A percentile compares a stretch with the other conserved stretches of the same genome.
phyloP scores from a whole-genome alignment of 2,888 invertebrate genomes.

The Drosophila sordidula region DNA sequence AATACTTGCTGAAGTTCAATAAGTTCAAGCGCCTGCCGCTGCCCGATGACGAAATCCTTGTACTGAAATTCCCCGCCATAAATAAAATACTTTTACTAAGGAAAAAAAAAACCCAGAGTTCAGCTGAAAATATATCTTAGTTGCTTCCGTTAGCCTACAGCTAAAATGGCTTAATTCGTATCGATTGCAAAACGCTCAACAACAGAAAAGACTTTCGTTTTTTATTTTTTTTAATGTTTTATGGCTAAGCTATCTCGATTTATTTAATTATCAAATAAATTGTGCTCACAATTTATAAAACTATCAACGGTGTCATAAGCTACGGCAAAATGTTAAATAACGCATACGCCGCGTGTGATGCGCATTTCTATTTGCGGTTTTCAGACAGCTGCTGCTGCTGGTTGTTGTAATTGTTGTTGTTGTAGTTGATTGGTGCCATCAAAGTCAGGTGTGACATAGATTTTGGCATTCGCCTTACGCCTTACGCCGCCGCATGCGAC shows the following conservation, averaged over 20 bases:
- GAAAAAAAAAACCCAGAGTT: slow-evolving; percentile 1
- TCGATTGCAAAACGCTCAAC: slow-evolving; percentile 23
- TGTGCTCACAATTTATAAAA: slow-evolving; percentile 46
- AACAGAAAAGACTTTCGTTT: slow-evolving; percentile 57
- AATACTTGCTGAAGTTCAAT: slow-evolving; percentile 5
- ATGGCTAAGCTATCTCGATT: slow-evolving; percentile 28
- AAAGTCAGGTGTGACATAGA: slow-evolving; percentile 68
- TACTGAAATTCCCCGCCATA: slow-evolving; percentile 15
- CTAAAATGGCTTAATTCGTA: slow-evolving; percentile 10
- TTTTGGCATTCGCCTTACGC: slow-evolving; percentile 68
- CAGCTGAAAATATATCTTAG: slow-evolving; percentile 2
- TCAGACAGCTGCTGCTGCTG: slow-evolving; percentile 29
- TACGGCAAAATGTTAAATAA: slow-evolving; percentile 61
- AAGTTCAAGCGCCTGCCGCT: slow-evolving; percentile 10
- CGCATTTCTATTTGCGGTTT: slow-evolving; percentile 68
- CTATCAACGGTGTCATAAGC: slow-evolving; percentile 67
- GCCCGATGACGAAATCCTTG: slow-evolving; percentile 14
- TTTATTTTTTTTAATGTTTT: slow-evolving; percentile 40
- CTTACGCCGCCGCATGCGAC: slow-evolving; percentile 46
- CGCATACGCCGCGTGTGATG: slow-evolving; percentile 60
- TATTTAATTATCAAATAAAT: slow-evolving; percentile 66
- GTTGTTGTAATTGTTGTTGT: slow-evolving; percentile 26
- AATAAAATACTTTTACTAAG: neutral
- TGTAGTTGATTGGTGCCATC: slow-evolving; percentile 60
- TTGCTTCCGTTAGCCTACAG: slow-evolving; percentile 1